Percentiles rank a stretch among this genome's conserved stretches.
Conservation (phyloP, 2,113 vertebrate species). For the Paedocypris sp. region DNA sequence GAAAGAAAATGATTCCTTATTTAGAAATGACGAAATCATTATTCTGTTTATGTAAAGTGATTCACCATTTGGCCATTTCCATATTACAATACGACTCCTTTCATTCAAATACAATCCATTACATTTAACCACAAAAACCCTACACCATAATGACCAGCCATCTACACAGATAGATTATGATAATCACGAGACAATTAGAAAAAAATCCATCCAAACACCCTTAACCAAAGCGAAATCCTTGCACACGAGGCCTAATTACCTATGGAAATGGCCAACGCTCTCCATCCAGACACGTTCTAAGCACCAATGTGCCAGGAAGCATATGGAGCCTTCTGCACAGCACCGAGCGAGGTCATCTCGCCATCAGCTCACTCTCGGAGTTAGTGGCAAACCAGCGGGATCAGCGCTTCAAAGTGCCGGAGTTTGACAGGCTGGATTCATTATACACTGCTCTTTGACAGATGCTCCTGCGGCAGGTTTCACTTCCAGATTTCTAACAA, state of each 20-base stretch:
- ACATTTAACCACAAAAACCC: too few relatives aligned
- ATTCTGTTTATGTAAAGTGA: too few relatives aligned
- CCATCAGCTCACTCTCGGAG: background rate
- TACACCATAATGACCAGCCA: too few relatives aligned
- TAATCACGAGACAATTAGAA: too few relatives aligned
- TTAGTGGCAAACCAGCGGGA: background rate
- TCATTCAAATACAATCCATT: too few relatives aligned
- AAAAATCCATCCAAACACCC: background rate
- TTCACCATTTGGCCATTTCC: too few relatives aligned
- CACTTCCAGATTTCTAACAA: constrained; percentile 12
- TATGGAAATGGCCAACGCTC: constrained; percentile 15
- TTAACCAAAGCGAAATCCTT: constrained; percentile 4
- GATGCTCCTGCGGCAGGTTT: constrained; percentile 20
- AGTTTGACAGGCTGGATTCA: constrained; percentile 18
- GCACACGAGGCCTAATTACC: background rate
- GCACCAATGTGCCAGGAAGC: constrained; percentile 4
- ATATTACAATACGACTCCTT: too few relatives aligned
- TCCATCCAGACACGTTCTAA: constrained; percentile 1
- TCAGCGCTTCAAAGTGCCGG: background rate
- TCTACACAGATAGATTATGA: too few relatives aligned
- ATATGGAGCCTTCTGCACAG: background rate
- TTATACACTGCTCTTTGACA: constrained; percentile 24
- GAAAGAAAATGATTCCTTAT: too few relatives aligned
- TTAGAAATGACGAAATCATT: too few relatives aligned
- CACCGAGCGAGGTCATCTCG: background rate